A percentile compares a stretch with the other conserved stretches of the same genome.
Evolutionary conservation across 2,888 invertebrate genomes (phyloP).

Genomic region (Allophyes oxyacanthae): DNA sequence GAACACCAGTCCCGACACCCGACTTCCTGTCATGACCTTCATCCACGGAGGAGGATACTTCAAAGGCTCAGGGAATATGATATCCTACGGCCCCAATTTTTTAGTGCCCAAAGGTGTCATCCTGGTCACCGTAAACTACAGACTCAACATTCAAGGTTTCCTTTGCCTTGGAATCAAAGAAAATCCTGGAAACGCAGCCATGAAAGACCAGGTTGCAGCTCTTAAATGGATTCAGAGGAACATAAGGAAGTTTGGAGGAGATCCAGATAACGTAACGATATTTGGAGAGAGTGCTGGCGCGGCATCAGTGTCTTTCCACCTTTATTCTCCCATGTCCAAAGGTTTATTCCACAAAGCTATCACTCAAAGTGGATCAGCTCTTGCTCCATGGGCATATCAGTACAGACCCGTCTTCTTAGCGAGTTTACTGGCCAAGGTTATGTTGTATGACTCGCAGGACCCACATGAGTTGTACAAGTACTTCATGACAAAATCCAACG

Average conservation of each 20-base stretch:
- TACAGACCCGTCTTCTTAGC: conserved; percentile 73
- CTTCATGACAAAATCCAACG: conserved; percentile 70
- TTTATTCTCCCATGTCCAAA: conserved; percentile 78
- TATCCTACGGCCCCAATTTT: conserved; percentile 76
- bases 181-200: conserved; percentile 78
- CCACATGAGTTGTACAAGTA: conserved; percentile 72
- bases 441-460: conserved; percentile 70
- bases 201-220: conserved; percentile 80
- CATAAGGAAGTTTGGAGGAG: conserved; percentile 75
- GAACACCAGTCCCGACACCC: conserved; percentile 43
- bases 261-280: conserved; percentile 75
- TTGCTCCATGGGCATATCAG: conserved; percentile 76
- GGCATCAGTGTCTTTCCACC: conserved; percentile 74
- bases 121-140: conserved; percentile 78
- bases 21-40: conserved; percentile 79
- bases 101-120: conserved; percentile 74
- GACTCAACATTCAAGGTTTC: conserved; percentile 79
- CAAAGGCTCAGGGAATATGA: conserved; percentile 68
- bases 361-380: conserved; percentile 78
- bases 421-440: conserved; percentile 72
- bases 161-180: conserved; percentile 76
- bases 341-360: conserved; percentile 81
- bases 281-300: conserved; percentile 83
- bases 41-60: conserved; percentile 82
- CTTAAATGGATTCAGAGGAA: conserved; percentile 76